Evolutionary conservation across 2,888 invertebrate species (phyloP), one percentile per base, ranked within the genome.

Genomic region (Hymenopus coronatus): DNA sequence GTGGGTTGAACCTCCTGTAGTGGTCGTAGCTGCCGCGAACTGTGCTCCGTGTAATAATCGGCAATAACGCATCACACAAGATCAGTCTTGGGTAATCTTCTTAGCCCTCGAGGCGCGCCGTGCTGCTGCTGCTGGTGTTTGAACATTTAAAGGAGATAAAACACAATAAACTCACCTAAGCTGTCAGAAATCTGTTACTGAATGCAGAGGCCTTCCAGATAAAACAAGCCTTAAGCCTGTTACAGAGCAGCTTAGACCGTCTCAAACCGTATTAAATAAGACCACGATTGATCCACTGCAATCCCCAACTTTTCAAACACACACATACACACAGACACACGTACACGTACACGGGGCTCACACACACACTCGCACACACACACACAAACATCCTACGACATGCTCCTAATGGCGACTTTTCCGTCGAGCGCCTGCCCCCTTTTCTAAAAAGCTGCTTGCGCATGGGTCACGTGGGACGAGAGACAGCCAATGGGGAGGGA

Each of bases 171-270:
- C 92, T 92, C 92, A 92, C 92, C 92, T 92, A 92, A 92, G 92
- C 92, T 91, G 92, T 91, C 92, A 91, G 91, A 92, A 92, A 92
- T 92, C 92, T 92, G 92, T 91, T 92, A 91, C 91, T 92, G 92
- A 92, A 92, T 92, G 92, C 92, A 91, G 91, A 90, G 90, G 90
- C 90, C 90, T 90, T 91, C 91, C 91, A 92, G 92, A 92, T 92
- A 92, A 92, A 92, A 92, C 92, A 92, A 92, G 92, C 91, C 92
- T 91, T 92, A 92, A 92, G 92, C 92, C 92, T 92, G 92, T 92
- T 92, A 92, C 92, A 91, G 91, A 92, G 91, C 91, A 91, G 92
- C 92, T 92, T 92, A 91, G 92, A 91, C 91, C 92, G 91, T 92
- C 92, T 92, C 92, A 92, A 92, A 91, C 91, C 91, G 92, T 92